Conservation (phyloP, 2,113 vertebrate species). For the Microcebus griseorufus region DNA sequence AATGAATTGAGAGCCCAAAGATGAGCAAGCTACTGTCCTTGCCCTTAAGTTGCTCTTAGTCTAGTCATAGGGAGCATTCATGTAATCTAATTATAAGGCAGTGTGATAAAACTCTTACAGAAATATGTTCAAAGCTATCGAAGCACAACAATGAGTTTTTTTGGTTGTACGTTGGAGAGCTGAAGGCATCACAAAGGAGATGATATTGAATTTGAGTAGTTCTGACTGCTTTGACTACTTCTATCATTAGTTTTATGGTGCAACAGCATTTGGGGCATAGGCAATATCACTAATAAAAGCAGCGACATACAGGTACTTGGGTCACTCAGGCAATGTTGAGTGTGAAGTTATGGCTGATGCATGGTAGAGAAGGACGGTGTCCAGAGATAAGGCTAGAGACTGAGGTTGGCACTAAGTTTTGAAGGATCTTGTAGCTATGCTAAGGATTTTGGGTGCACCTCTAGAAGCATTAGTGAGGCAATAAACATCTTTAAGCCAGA, state of each 20-base stretch:
- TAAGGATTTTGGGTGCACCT: neutral
- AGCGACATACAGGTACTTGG: neutral
- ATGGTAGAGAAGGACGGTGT: neutral
- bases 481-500: neutral
- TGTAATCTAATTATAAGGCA: neutral
- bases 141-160: neutral
- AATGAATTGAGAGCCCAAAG: neutral
- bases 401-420: constrained; percentile 12
- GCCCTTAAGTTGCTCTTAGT: neutral
- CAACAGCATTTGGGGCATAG: neutral
- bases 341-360: neutral
- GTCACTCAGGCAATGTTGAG: neutral
- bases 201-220: neutral
- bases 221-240: neutral
- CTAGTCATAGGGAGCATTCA: neutral
- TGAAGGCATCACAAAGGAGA: neutral
- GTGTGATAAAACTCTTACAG: neutral
- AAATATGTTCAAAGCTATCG: neutral
- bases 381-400: neutral
- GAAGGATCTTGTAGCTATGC: neutral
- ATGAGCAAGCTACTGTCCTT: neutral
- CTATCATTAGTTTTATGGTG: neutral
- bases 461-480: neutral
- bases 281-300: neutral
- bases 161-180: neutral